These are phyloP conservation scores for Epizoanthus ramosus DNA, from an alignment of 92 coral and sea anemone species.

Conservation along the genomic window DNA sequence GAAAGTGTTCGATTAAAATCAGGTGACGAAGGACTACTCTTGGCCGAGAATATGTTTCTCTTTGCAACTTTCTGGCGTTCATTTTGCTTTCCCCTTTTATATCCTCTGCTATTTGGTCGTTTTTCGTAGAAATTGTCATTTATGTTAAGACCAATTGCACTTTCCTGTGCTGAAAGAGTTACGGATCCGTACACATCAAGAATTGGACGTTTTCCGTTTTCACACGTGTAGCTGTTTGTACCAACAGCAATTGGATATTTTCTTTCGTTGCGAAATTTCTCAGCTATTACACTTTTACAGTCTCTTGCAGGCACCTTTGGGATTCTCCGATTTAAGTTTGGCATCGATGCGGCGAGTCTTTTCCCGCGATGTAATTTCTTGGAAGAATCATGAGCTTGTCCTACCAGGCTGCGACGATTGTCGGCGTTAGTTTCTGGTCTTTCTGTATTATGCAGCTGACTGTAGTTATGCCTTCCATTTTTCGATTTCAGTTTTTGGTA, in stretches of 20 bases:
- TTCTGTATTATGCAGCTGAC: neutral
- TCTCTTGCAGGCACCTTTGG: conserved; percentile 2
- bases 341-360: neutral
- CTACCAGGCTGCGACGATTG: neutral
- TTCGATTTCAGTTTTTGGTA: conserved; percentile 1
- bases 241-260: neutral
- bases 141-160: neutral
- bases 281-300: neutral
- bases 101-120: neutral
- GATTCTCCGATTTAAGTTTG: neutral
- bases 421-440: neutral
- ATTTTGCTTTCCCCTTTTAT: neutral
- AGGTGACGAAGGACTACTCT: conserved; percentile 23
- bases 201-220: neutral
- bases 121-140: neutral
- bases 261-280: neutral
- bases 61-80: neutral
- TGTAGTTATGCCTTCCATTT: neutral
- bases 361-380: neutral
- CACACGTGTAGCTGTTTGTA: neutral
- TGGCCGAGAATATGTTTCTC: neutral
- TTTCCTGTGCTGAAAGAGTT: conserved; percentile 9
- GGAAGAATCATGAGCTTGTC: neutral
- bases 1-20: neutral
- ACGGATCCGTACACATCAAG: neutral